Conservation (phyloP, 2,113 vertebrate genomes). For the Spizaetus ornatus region DNA sequence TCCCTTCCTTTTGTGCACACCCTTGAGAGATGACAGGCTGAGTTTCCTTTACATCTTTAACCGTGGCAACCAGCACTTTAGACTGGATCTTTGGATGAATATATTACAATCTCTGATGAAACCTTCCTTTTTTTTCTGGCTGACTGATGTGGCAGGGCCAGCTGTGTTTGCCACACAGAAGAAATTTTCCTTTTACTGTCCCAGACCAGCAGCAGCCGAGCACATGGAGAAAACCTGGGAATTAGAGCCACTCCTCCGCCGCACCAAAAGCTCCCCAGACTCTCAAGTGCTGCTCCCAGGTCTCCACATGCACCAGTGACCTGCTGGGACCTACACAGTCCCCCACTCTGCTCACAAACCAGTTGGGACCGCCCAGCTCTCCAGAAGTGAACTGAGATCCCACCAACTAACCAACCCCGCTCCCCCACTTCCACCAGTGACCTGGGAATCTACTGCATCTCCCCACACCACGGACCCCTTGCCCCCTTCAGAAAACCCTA, state of each 20-base stretch:
- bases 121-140: neutral
- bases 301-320: neutral
- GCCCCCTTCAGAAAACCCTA: neutral
- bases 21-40: neutral
- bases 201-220: neutral
- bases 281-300: neutral
- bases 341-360: neutral
- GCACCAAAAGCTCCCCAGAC: neutral
- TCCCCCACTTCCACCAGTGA: neutral
- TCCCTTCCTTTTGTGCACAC: neutral
- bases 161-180: neutral
- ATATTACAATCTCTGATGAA: neutral
- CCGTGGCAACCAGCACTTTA: neutral
- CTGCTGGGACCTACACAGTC: neutral
- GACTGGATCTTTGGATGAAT: neutral
- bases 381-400: neutral
- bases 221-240: constrained; percentile 3
- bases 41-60: neutral
- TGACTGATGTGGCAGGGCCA: constrained; percentile 9
- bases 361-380: neutral
- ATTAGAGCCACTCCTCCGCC: neutral
- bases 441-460: neutral
- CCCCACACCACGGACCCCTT: neutral
- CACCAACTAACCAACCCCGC: neutral
- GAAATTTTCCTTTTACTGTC: neutral